Evolutionary conservation across 1,140 invertebrate genomes (phyloP), one percentile per base, ranked within the genome.

Genomic region (Acromyrmex charruanus): DNA sequence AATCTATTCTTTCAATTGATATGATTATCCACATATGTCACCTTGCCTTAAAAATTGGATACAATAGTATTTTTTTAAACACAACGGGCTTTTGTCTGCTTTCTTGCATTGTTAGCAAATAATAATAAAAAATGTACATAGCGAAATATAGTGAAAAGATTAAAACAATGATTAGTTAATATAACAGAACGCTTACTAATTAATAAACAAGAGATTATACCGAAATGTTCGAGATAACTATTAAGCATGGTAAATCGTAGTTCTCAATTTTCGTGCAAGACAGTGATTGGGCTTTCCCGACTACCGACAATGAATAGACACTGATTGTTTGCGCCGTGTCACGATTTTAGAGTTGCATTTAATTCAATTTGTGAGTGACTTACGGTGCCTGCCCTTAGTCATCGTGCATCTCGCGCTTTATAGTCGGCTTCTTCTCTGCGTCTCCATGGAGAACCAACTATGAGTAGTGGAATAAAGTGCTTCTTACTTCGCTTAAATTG

Each of bases 281-380:
- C 85, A 77, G 75, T 80, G 85, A 85, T 77, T 66, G 31, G 53
- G 25, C 21, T 84, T 84, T 53, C 51, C 59, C 55, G 59, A 21
- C 59, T 59, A 53, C 77, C 28, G 75, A 77, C 86, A 85, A 86
- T 88, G 89, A 90, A 90, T 90, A 86, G 87, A 63, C 77, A 74
- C 49, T 88, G 89, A 90, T 90, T 90, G 89, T 90, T 90, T 90
- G 89, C 87, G 87, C 87, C 87, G 61, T 77, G 90, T 91, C 90
- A 90, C 79, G 90, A 74, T 91, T 90, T 90, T 82, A 82, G 89
- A 84, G 68, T 91, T 71, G 89, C 82, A 74, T 90, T 91, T 91
- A 90, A 91, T 91, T 91, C 89, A 91, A 91, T 91, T 91, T 91
- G 84, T 79, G 89, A 88, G 89, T 77, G 90, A 90, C 89, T 91